phyloP scores from a whole-genome alignment of 2,113 vertebrate species.

The Paramormyrops kingsleyae region DNA sequence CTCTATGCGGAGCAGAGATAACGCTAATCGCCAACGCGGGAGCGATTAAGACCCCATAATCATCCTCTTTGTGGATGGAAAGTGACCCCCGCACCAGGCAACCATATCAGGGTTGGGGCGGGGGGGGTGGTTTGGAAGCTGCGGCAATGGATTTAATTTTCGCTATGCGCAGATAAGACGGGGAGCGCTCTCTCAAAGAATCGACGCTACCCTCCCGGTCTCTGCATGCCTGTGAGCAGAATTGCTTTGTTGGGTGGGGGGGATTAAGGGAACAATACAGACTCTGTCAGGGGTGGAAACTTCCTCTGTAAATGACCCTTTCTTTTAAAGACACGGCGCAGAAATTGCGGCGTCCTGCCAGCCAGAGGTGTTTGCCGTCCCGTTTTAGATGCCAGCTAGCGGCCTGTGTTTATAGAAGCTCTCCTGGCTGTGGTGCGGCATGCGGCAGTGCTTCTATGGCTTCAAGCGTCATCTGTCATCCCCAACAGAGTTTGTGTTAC shows the following conservation, averaged over 20 bases:
- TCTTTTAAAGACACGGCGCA: neutral
- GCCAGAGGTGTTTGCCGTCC: neutral
- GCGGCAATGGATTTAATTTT: neutral
- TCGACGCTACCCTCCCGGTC: neutral
- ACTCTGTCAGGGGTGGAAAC: neutral
- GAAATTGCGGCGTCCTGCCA: neutral
- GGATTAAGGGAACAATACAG: neutral
- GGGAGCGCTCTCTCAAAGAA: conserved; percentile 6
- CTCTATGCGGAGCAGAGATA: neutral
- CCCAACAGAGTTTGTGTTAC: conserved; percentile 77
- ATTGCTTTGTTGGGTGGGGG: conserved; percentile 4
- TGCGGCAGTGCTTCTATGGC: neutral
- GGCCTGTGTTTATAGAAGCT: neutral
- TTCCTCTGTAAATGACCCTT: neutral
- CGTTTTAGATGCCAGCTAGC: neutral
- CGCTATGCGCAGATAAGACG: neutral
- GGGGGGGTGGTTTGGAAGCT: neutral
- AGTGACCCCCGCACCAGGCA: neutral
- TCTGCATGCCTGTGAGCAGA: neutral
- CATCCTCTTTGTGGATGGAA: neutral
- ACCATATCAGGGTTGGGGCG: neutral
- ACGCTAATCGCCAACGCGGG: neutral
- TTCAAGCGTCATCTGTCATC: neutral
- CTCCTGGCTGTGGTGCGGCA: neutral
- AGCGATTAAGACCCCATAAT: neutral